Conservation (phyloP, 2,888 invertebrate genomes). For the Sesia bembeciformis region DNA sequence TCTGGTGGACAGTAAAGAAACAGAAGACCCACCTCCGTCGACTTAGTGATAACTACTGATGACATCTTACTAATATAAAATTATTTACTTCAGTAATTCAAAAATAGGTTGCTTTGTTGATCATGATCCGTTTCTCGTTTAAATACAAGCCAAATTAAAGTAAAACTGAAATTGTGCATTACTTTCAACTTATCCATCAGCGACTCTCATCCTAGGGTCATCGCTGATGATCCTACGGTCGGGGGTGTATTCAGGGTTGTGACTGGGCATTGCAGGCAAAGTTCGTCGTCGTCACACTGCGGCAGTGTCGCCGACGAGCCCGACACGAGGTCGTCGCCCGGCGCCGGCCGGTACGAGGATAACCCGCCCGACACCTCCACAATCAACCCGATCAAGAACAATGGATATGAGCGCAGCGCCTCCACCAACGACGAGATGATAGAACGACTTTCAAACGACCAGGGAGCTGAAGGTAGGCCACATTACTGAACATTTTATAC, state of each 20-base stretch:
- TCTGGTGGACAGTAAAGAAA: too few species aligned
- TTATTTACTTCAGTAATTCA: too few species aligned
- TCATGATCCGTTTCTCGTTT: too few species aligned
- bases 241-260: background rate
- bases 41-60: too few species aligned
- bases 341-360: slow-evolving; percentile 57
- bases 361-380: slow-evolving; percentile 62
- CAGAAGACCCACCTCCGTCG: too few species aligned
- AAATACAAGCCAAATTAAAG: too few species aligned
- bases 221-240: background rate
- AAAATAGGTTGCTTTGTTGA: too few species aligned
- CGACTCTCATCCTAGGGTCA: background rate
- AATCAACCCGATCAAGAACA: slow-evolving; percentile 66
- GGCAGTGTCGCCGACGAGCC: slow-evolving; percentile 67
- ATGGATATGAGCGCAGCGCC: slow-evolving; percentile 67
- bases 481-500: too few species aligned
- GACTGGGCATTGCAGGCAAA: slow-evolving; percentile 43
- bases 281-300: slow-evolving; percentile 69
- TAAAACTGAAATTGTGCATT: too few species aligned
- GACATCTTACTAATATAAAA: too few species aligned
- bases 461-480: slow-evolving; percentile 71
- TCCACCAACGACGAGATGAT: slow-evolving; percentile 58
- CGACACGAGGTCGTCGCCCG: slow-evolving; percentile 67
- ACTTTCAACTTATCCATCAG: background rate
- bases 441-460: slow-evolving; percentile 65